Conservation (phyloP, 64 coral and sea anemone species). For the Platygyra sinensis region DNA sequence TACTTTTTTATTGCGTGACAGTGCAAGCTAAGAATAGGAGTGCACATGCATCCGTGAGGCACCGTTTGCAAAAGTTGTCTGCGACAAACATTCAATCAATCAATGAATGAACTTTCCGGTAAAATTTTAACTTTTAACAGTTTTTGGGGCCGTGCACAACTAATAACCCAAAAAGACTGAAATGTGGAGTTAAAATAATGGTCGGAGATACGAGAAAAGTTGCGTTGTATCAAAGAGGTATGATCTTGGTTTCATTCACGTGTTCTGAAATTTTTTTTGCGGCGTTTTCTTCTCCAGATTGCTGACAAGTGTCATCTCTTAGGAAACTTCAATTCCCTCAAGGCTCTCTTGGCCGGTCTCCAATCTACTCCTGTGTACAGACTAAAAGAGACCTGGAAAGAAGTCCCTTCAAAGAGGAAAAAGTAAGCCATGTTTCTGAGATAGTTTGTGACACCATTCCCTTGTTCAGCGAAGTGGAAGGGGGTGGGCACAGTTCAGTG, state of each 20-base stretch:
- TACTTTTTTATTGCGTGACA: too few relatives aligned
- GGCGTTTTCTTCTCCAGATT: slow-evolving; percentile 43
- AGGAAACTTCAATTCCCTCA: slow-evolving; percentile 97
- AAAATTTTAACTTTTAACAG: too few relatives aligned
- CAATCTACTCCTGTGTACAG: slow-evolving; percentile 92
- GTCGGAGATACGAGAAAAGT: neutral
- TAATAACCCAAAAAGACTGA: too few relatives aligned
- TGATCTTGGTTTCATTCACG: neutral
- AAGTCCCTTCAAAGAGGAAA: slow-evolving; percentile 87
- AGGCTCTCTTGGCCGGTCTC: slow-evolving; percentile 85
- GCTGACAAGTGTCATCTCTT: slow-evolving; percentile 89
- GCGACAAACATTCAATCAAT: too few relatives aligned
- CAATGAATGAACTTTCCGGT: too few relatives aligned
- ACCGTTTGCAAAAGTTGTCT: too few relatives aligned
- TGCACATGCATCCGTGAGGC: too few relatives aligned
- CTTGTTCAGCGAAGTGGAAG: neutral
- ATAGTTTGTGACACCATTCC: neutral
- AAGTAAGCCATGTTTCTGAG: slow-evolving; percentile 65
- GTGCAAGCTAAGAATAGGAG: too few relatives aligned
- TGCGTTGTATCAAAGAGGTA: neutral
- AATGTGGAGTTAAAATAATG: too few relatives aligned
- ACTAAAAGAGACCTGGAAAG: slow-evolving; percentile 95
- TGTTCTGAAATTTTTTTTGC: neutral
- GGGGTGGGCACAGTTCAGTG: neutral
- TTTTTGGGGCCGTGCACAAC: too few relatives aligned